Base-by-base conservation (phyloP, 2,888 invertebrate species). In the Nomada lathburiana region DNA sequence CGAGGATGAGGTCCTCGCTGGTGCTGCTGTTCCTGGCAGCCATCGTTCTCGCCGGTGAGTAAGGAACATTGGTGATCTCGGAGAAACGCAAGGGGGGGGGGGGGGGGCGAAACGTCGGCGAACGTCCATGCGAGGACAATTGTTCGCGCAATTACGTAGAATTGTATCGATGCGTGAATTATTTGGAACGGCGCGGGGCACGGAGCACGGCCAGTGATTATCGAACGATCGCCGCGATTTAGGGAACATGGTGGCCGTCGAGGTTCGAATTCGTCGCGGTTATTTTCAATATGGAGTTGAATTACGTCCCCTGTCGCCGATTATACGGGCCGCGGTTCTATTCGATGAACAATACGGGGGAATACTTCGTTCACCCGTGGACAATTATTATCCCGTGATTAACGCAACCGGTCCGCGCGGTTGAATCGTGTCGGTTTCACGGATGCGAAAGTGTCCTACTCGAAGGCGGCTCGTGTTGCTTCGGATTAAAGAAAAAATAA, bases 1-100 rank as follows among this genome's bases (percentile, higher is more conserved):
- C 67, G 90, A 92, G 89, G 91, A 93, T 92, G 92, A 92, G 88
- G 89, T 90, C 91, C 90, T 92, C 91, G 88, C 84, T 92, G 86
- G 89, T 91, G 90, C 89, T 92, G 89, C 89, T 93, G 70, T 84
- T 91, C 76, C 88, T 90, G 80, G 91, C 92, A 86, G 90, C 91
- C 76, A 78, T 91, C 80, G 90, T 89, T 57, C 78, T 90, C 76
- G 88, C 89, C 87, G 93, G 93, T 93, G 89, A 93, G 93, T 93
- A 86, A 26, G 60, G 69, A 53, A 53, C 29, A 2, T 13, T 7
- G 2, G 50, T 53, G 29, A 29, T 68, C 52, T 36, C 63, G 26
- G 23, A 26, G 44, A 4, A 26, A 7, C 10, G 10, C 23, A 16
- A n/a, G 20, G 2, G 42, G 5, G 9, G n/a, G n/a, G n/a, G n/a